Percentiles rank a stretch among this genome's conserved stretches.
phyloP scores from a whole-genome alignment of 2,113 vertebrate genomes.

The Coracopsis vasa region DNA sequence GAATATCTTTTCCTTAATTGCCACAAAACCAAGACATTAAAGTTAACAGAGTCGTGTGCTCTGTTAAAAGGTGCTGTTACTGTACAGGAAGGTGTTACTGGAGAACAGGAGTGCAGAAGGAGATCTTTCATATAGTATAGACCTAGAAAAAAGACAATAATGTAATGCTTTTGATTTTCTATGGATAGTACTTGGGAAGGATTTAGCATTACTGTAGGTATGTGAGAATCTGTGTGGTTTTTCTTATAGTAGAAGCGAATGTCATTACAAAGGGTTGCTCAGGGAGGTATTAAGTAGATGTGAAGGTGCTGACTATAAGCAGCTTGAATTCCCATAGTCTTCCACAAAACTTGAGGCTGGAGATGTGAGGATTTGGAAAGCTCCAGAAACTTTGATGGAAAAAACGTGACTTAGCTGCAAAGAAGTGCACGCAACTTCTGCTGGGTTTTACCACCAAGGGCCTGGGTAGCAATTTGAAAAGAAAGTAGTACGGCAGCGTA shows the following conservation, averaged over 20 bases:
- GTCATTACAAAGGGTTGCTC: background rate
- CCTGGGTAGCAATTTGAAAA: background rate
- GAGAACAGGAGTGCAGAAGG: background rate
- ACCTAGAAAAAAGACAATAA: background rate
- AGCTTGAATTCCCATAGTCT: background rate
- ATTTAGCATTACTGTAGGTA: background rate
- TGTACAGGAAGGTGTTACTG: background rate
- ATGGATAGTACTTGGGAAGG: rapidly evolving
- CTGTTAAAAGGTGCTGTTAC: background rate
- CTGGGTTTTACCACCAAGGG: rapidly evolving
- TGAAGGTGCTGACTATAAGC: background rate
- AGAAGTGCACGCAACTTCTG: background rate
- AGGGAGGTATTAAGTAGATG: background rate
- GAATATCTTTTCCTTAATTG: slow-evolving; percentile 2
- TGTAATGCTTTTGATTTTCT: background rate
- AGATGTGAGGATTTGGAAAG: background rate
- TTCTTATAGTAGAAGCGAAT: rapidly evolving
- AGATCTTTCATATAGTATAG: background rate
- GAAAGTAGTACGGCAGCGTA: background rate
- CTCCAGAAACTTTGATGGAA: background rate
- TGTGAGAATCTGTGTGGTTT: no score
- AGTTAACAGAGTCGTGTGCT: background rate
- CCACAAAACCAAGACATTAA: background rate
- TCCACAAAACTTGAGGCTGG: background rate
- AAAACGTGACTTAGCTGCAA: background rate